Percentiles rank a stretch among this genome's conserved stretches.
phyloP scores from a whole-genome alignment of 2,888 invertebrate species.

The Gastracanthus pulcherrimus region DNA sequence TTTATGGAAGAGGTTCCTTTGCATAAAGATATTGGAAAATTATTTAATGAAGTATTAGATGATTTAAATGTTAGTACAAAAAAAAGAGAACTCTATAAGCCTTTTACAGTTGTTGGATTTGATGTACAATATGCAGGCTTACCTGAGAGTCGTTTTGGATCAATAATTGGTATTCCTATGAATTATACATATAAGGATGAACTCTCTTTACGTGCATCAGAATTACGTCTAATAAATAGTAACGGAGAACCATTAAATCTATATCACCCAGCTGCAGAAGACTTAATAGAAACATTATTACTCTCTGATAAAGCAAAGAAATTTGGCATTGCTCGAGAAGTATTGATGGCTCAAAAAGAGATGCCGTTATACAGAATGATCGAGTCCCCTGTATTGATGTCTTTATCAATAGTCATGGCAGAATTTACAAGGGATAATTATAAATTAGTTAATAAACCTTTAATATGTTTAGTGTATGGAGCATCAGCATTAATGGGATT shows the following conservation, averaged over 20 bases:
- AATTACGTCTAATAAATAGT: constrained; percentile 79
- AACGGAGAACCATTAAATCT: constrained; percentile 83
- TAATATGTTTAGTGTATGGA: constrained; percentile 79
- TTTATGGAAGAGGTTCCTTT: constrained; percentile 81
- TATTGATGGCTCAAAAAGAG: constrained; percentile 82
- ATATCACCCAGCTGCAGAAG: constrained; percentile 81
- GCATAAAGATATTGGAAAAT: constrained; percentile 77
- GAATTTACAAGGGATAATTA: constrained; percentile 79
- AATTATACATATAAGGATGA: constrained; percentile 82
- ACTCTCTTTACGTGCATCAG: constrained; percentile 80
- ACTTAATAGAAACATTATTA: constrained; percentile 83
- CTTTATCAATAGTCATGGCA: constrained; percentile 70
- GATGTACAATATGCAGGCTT: constrained; percentile 86
- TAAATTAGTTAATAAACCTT: constrained; percentile 80
- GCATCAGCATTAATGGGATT: constrained; percentile 80
- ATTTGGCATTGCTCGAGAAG: constrained; percentile 88
- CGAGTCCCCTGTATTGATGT: constrained; percentile 22
- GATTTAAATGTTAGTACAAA: constrained; percentile 80
- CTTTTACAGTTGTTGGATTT: constrained; percentile 87
- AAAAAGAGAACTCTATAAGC: constrained; percentile 79
- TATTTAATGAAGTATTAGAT: constrained; percentile 81
- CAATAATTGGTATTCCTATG: constrained; percentile 85
- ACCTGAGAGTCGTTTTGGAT: constrained; percentile 79
- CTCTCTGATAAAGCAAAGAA: constrained; percentile 89
- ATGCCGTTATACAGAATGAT: constrained; percentile 79